Percentiles rank a stretch among this genome's conserved stretches.
Conservation (phyloP, 2,888 invertebrate genomes). For the Dryobotodes eremita region DNA sequence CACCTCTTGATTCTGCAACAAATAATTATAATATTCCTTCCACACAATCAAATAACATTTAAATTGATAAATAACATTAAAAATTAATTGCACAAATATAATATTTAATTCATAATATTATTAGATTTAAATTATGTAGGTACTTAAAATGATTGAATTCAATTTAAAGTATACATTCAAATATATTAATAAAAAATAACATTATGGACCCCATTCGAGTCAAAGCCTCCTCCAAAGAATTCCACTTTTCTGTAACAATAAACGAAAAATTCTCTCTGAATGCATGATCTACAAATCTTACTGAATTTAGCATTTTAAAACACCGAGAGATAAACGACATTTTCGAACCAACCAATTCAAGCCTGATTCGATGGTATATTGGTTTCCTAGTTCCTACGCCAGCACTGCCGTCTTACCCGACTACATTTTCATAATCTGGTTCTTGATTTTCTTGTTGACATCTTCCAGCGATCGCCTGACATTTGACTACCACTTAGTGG, state of each 20-base stretch:
- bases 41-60: neutral
- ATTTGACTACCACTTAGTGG: conserved; percentile 88
- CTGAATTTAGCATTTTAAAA: neutral
- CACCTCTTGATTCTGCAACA: neutral
- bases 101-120: neutral
- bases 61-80: neutral
- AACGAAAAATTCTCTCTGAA: neutral
- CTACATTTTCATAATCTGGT: neutral
- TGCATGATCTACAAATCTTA: neutral
- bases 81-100: neutral
- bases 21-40: neutral
- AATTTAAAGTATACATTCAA: neutral
- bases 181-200: neutral
- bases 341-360: neutral
- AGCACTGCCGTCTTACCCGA: neutral
- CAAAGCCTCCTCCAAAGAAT: too few relatives aligned
- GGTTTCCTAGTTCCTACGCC: too few relatives aligned
- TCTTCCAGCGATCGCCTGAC: conserved; percentile 84
- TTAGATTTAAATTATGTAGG: neutral
- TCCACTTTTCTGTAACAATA: neutral
- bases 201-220: too few relatives aligned
- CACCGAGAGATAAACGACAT: neutral
- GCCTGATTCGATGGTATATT: neutral
- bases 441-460: neutral
- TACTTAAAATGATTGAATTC: too few relatives aligned